Base-by-base conservation (phyloP, 2,113 vertebrate genomes). In the Sitta europaea region DNA sequence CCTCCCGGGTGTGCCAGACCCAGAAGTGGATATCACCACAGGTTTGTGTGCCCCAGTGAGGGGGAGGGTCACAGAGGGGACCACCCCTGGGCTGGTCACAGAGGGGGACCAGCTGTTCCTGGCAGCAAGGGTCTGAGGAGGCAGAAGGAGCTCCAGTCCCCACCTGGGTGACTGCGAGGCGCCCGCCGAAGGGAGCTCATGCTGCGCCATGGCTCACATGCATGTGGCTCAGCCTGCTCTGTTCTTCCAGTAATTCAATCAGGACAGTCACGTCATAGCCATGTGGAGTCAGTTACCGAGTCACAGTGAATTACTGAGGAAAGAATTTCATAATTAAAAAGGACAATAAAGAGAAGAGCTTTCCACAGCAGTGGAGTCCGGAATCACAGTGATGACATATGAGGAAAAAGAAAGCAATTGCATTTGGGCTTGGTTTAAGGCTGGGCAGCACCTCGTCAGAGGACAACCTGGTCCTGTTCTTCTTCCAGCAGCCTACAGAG, bases 221-320 rank as follows among this genome's bases (percentile, higher is more conserved):
- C 79, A 24, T 90, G 92, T 21, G 35, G 85, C 62, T 88, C 80
- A 79, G 74, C 70, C 5, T 0, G 68, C 79, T 87, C 89, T 92
- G 94, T 87, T 72, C 94, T 94, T 38, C 75, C 95, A 88, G 93
- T 92, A 96, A 95, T 94, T 96, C 90, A 94, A 81, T 95, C 96
- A 93, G 94, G 90, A 93, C 94, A 93, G 96, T 95, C 95, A 97
- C 96, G 94, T 97, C 88, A 27, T 51, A 59, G 43, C 93, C 96
- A 96, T 97, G 96, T 96, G 96, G 96, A 96, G 96, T 96, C 94
- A 97, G 47, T 97, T 97, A 97, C 96, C 19, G 0, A 95, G 96
- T 97, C 96, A 97, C 94, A 96, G 96, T 53, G 90, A 90, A 96
- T 97, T 96, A 96, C 93, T 88, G 94, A 96, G 96, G 96, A 96